Conservation (phyloP, 2,797 vertebrate genomes). For the Phrynocephalus guinanensis region DNA sequence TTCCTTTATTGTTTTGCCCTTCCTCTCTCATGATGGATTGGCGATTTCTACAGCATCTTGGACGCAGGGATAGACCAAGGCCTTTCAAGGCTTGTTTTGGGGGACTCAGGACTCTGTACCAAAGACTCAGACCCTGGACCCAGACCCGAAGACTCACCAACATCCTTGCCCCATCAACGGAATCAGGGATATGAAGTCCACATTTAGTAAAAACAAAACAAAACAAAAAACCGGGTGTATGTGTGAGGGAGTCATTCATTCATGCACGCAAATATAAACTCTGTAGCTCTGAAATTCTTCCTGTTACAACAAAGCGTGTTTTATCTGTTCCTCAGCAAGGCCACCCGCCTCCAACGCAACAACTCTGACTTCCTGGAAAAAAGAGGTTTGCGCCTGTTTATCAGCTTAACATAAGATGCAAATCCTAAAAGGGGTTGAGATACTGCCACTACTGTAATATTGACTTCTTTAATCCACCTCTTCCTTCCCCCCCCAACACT, state of each 20-base stretch:
- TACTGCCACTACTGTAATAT: background rate
- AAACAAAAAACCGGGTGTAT: no score
- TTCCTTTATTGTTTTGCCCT: no score
- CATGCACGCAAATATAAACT: no score
- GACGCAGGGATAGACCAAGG: no score
- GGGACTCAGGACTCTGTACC: no score
- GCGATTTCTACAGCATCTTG: no score
- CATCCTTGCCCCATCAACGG: no score
- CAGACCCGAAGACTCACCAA: no score
- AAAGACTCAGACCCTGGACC: no score
- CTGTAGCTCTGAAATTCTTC: background rate
- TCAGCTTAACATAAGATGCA: background rate
- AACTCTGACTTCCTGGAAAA: background rate
- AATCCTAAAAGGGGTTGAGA: background rate
- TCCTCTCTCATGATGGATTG: no score
- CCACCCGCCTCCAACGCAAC: background rate
- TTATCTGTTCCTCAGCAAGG: background rate
- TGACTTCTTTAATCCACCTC: background rate
- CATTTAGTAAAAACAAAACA: background rate
- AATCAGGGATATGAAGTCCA: background rate
- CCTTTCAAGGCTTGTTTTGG: no score
- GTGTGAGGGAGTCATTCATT: background rate
- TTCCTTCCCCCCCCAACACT: background rate
- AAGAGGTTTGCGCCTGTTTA: no score
- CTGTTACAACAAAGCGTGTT: background rate